A percentile compares a stretch with the other conserved stretches of the same genome.
Evolutionary conservation across 2,797 vertebrate species (phyloP).

Genomic region (Typhlichthys subterraneus): DNA sequence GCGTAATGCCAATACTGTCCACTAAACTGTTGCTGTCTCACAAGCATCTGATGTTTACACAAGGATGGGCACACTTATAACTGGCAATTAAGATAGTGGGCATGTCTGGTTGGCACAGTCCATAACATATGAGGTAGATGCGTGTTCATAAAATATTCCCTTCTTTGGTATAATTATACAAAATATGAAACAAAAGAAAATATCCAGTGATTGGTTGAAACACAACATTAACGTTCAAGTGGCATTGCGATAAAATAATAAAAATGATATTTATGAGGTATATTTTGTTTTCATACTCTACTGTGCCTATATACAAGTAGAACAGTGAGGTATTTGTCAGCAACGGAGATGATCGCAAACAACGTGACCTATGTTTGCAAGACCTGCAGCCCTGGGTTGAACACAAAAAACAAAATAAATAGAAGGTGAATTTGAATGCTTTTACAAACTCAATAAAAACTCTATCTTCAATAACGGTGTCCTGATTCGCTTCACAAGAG

Average conservation of each 20-base stretch:
- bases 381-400: slow-evolving; percentile 40
- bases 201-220: slow-evolving; percentile 72
- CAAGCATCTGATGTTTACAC: slow-evolving; percentile 42
- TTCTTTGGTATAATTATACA: slow-evolving; percentile 81
- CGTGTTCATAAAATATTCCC: slow-evolving; percentile 75
- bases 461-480: slow-evolving; percentile 35
- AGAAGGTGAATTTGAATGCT: slow-evolving; percentile 59
- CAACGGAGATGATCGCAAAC: slow-evolving; percentile 50
- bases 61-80: slow-evolving; percentile 57
- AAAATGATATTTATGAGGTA: slow-evolving; percentile 78
- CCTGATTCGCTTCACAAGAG: slow-evolving; percentile 51
- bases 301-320: slow-evolving; percentile 65
- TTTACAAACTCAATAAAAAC: slow-evolving; percentile 57
- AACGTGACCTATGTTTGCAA: slow-evolving; percentile 46
- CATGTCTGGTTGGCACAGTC: slow-evolving; percentile 74
- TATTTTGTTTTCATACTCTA: slow-evolving; percentile 69
- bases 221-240: slow-evolving; percentile 69
- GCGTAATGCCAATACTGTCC: slow-evolving; percentile 32
- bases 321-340: slow-evolving; percentile 64
- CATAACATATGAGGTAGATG: slow-evolving; percentile 84
- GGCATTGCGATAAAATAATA: slow-evolving; percentile 69
- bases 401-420: slow-evolving; percentile 64
- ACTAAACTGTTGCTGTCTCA: slow-evolving; percentile 24
- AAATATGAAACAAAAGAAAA: slow-evolving; percentile 61
- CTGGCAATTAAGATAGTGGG: slow-evolving; percentile 56